Base-by-base conservation (phyloP, 1,140 invertebrate genomes). In the Lineus longissimus region DNA sequence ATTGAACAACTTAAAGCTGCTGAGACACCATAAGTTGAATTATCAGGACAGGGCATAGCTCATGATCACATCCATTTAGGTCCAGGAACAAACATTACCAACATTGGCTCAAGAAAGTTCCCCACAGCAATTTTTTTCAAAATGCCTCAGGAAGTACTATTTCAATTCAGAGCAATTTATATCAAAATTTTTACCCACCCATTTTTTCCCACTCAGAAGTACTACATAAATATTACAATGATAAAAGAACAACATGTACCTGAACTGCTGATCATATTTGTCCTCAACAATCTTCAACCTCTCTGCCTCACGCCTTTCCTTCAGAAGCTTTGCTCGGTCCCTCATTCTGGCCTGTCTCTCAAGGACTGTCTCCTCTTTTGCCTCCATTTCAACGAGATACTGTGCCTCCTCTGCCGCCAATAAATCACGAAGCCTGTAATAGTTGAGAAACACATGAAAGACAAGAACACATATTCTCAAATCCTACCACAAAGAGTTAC, bases 301-400 rank as follows among this genome's bases (percentile, higher is more conserved):
- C 66, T 81, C 80, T 36, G 63, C 36, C 64, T 81, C 80, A 60
- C 79, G 51, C 62, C 73, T 77, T 22, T 80, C 80, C 63, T 77
- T 81, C 22, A 81, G 58, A n/a, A 68, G 67, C 60, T 77, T 77
- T 13, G 80, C 80, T 54, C 78, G 60, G 47, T 78, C 75, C 56
- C 78, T 70, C 77, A 81, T 80, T 68, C 75, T 78, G n/a, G 78
- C 80, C 56, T 81, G 78, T 31, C 78, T 62, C 63, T 81, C 78
- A 17, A 80, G 27, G 11, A 70, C 66, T 45, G 80, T 81, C 62
- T 80, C 77, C 58, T 80, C 72, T 57, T 73, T 73, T 2, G 62
- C 73, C 62, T 77, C 78, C 73, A 81, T 81, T 68, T 80, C 76
- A 22, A 45, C 54, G 7, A 78, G 36, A 55, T 73, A 76, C 40